Evolutionary conservation across 1,140 invertebrate species (phyloP).

Genomic region (Oreohelix idahoensis): DNA sequence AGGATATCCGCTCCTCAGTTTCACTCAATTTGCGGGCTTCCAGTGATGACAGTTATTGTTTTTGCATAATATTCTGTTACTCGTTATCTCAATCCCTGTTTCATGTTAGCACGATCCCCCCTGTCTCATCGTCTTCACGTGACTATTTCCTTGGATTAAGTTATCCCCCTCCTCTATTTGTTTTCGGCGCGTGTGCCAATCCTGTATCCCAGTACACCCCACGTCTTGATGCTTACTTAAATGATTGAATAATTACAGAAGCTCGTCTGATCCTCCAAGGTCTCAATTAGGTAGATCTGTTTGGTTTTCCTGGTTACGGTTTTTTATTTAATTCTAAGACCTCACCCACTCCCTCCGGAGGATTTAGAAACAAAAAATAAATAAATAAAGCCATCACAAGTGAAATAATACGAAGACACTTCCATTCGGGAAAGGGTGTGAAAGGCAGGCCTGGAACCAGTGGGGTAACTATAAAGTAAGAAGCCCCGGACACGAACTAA

Average conservation of each 20-base stretch:
- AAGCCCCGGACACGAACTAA: too few relatives aligned
- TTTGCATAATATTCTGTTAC: not conserved
- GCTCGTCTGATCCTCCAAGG: not conserved
- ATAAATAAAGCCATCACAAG: too few relatives aligned
- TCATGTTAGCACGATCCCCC: not conserved
- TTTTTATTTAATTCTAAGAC: not conserved
- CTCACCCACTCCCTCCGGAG: too few relatives aligned
- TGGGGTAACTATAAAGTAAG: too few relatives aligned
- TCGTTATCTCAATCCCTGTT: not conserved
- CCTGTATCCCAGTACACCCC: not conserved
- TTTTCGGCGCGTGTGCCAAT: too few relatives aligned
- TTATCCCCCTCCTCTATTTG: not conserved
- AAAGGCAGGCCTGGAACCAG: too few relatives aligned
- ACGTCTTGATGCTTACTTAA: too few relatives aligned
- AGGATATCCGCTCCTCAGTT: not conserved
- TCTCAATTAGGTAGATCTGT: not conserved
- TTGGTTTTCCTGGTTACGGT: not conserved
- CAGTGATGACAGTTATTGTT: not conserved
- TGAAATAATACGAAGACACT: too few relatives aligned
- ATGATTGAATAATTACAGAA: not conserved
- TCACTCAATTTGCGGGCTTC: not conserved
- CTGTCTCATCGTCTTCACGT: too few relatives aligned
- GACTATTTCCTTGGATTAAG: not conserved
- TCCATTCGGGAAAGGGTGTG: too few relatives aligned
- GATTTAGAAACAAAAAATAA: too few relatives aligned